A percentile compares a stretch with the other conserved stretches of the same genome.
Conservation (phyloP, 2,888 invertebrate genomes). For the Gandaritis pyraliata region DNA sequence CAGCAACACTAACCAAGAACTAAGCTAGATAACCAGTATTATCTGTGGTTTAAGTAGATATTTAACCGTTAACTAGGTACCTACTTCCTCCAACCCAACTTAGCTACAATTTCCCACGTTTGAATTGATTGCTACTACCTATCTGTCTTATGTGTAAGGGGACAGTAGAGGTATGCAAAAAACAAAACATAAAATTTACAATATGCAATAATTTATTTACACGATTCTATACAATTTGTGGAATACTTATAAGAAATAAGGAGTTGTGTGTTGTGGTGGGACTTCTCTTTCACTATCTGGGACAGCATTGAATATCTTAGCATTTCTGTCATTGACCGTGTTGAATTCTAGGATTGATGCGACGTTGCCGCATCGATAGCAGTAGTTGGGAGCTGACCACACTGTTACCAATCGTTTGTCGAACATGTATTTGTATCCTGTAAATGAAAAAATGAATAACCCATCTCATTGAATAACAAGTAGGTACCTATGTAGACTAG, state of each 20-base stretch:
- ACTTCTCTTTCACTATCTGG: slow-evolving; percentile 97
- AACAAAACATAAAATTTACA: slow-evolving; percentile 31
- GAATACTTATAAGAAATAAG: slow-evolving; percentile 94
- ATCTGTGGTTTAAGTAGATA: too few species aligned
- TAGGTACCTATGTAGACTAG: too few species aligned
- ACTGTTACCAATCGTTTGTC: slow-evolving; percentile 98
- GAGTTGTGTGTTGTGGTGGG: slow-evolving; percentile 96
- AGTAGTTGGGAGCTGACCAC: slow-evolving; percentile 99
- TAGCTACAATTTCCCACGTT: too few species aligned
- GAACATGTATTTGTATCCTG: slow-evolving; percentile 99
- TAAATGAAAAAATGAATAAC: slow-evolving; percentile 43
- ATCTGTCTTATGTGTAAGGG: too few species aligned
- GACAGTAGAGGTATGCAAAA: too few species aligned
- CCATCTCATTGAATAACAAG: not conserved
- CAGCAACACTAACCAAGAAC: too few species aligned
- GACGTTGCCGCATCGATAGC: slow-evolving; percentile 99
- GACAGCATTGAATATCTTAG: slow-evolving; percentile 97
- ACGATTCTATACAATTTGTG: slow-evolving; percentile 52
- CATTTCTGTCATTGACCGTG: slow-evolving; percentile 89
- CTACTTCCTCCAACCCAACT: not conserved
- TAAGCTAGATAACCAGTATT: too few species aligned
- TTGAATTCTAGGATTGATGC: slow-evolving; percentile 97
- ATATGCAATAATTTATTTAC: slow-evolving; percentile 71
- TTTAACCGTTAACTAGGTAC: too few species aligned
- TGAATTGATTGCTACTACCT: too few species aligned